A percentile compares a stretch with the other conserved stretches of the same genome.
These are phyloP conservation scores for Ictalurus furcatus DNA, from an alignment of 2,113 vertebrate genomes.

Conservation along the genomic window DNA sequence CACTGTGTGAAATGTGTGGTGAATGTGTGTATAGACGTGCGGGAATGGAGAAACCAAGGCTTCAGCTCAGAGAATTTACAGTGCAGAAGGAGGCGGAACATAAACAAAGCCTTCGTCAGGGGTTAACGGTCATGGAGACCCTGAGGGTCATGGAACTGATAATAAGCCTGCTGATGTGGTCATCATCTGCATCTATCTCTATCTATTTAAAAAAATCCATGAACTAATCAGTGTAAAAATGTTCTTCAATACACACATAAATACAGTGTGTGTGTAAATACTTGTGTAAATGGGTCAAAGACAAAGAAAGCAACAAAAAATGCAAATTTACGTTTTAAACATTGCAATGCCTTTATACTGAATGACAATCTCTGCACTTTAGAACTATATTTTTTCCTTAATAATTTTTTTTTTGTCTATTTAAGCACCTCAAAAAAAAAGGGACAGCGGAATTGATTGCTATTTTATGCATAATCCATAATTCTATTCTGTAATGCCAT, in stretches of 20 bases:
- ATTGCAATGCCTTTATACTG: not conserved
- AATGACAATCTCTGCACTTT: not conserved
- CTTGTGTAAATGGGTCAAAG: not conserved
- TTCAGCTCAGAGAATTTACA: not conserved
- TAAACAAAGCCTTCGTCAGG: constrained; percentile 25
- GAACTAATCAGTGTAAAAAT: not conserved
- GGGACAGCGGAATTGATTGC: not conserved
- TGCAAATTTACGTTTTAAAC: not conserved
- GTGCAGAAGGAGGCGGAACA: not conserved
- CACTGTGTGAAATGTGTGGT: not conserved
- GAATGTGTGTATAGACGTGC: not conserved
- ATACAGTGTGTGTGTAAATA: not conserved
- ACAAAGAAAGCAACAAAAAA: not conserved
- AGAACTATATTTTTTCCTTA: not conserved
- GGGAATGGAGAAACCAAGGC: not conserved
- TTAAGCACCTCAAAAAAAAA: not conserved
- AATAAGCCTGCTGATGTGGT: constrained; percentile 3
- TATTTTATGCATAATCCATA: not conserved
- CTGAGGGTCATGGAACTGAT: constrained; percentile 21
- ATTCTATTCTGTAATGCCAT: not conserved
- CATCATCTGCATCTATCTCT: not conserved
- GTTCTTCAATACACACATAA: not conserved
- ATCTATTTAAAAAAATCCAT: not conserved
- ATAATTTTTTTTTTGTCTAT: not conserved
- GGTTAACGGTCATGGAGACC: constrained; percentile 29